Conservation (phyloP, 1,140 invertebrate genomes). For the Tenebrio molitor region DNA sequence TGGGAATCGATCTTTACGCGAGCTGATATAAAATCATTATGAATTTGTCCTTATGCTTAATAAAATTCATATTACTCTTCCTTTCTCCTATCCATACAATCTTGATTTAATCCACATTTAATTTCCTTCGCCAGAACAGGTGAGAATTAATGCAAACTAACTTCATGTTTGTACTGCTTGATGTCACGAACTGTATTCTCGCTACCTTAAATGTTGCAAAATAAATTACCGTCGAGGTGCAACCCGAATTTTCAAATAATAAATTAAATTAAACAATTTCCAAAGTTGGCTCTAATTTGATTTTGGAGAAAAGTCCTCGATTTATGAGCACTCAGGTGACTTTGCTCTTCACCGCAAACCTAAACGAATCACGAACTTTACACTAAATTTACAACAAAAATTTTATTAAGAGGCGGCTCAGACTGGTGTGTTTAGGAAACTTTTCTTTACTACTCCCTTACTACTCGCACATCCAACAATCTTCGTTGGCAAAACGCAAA, state of each 20-base stretch:
- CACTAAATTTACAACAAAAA: constrained; percentile 15
- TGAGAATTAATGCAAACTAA: constrained; percentile 8
- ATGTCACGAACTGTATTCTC: constrained; percentile 26
- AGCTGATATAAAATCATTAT: not conserved
- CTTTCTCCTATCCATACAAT: not conserved
- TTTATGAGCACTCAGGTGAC: too few relatives aligned
- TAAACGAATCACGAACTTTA: not conserved
- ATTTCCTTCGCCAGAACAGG: constrained; percentile 23
- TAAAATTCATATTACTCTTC: constrained; percentile 30
- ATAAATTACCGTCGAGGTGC: constrained; percentile 23
- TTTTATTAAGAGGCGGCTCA: too few relatives aligned
- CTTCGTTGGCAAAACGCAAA: too few relatives aligned
- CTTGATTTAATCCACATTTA: constrained; percentile 31
- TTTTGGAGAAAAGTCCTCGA: constrained; percentile 1
- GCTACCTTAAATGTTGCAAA: constrained; percentile 16
- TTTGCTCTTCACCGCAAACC: too few relatives aligned
- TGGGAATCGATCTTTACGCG: not conserved
- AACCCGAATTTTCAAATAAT: constrained; percentile 22
- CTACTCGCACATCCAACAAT: too few relatives aligned
- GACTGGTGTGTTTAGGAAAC: too few relatives aligned
- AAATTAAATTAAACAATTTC: constrained; percentile 22
- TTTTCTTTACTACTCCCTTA: too few relatives aligned
- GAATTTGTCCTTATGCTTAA: constrained; percentile 21
- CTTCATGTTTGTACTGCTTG: constrained; percentile 27
- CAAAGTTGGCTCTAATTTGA: constrained; percentile 5